Evolutionary conservation across 2,113 vertebrate genomes (phyloP), one percentile per base, ranked within the genome.

Genomic region (Proteles cristata): DNA sequence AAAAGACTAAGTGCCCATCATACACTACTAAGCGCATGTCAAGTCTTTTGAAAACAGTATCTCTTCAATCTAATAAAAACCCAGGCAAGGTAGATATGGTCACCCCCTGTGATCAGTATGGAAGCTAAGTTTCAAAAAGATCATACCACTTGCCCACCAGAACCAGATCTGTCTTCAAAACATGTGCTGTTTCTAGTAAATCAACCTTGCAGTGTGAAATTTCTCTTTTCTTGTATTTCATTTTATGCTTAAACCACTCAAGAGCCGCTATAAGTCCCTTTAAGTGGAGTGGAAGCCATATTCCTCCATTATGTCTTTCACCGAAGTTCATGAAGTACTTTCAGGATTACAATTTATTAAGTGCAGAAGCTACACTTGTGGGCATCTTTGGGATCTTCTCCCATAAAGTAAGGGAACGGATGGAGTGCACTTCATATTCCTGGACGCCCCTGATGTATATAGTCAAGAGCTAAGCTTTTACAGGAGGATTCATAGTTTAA

Each of bases 341-440:
- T 96, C 33, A 66, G 81, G 48, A 94, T 8, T 25, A 61, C 15
- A 92, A 96, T 39, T 88, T 58, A 90, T 96, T 96, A 93, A 83
- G 96, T 94, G 97, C 45, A 94, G 88, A 97, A 89, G 1, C 45
- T 88, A 48, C 88, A 14, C 31, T 94, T 61, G 2, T 71, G 2
- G n/a, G 90, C 53, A 21, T 93, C 31, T 96, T 66, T 93, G 50
- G 90, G 90, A 90, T 97, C 35, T 94, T 43, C 66, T 66, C 43
- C 61, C 65, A 93, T 94, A 94, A 95, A 87, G 19, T 84, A 96
- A 92, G 31, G 63, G 58, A 97, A 97, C 33, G 9, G 53, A 55
- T 23, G 43, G 35, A 96, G 97, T 94, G 61, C 55, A 92, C 91
- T 94, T 81, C n/a, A 96, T 86, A 73, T 65, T 96, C 10, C 45